Evolutionary conservation across 2,113 vertebrate genomes (phyloP).

Genomic region (Nannospalax galili): DNA sequence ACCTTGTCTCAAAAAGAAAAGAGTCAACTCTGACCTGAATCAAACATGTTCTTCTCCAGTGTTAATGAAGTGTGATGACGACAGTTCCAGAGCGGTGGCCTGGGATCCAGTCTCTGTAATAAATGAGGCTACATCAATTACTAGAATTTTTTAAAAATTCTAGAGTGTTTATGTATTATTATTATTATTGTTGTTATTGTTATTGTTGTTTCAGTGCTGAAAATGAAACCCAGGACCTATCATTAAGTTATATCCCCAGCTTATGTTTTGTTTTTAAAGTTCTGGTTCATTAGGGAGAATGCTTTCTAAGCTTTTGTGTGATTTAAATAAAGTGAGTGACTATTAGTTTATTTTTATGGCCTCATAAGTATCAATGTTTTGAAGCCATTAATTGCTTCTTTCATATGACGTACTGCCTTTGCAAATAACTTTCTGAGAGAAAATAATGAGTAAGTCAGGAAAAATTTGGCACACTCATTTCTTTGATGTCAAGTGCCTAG

Average conservation of each 20-base stretch:
- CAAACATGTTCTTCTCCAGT: neutral
- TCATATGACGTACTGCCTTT: neutral
- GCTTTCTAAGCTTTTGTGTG: conserved; percentile 4
- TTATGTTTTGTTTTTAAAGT: conserved; percentile 26
- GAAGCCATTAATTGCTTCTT: conserved; percentile 35
- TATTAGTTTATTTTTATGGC: conserved; percentile 26
- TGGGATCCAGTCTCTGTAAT: too few species aligned
- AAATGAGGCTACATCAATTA: too few species aligned
- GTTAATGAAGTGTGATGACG: neutral
- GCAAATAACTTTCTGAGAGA: neutral
- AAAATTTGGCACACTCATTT: neutral
- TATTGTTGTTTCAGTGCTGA: too few species aligned
- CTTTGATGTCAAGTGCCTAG: neutral
- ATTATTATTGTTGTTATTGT: too few species aligned
- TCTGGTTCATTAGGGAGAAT: conserved; percentile 23
- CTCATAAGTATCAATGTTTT: neutral
- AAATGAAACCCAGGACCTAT: too few species aligned
- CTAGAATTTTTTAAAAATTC: too few species aligned
- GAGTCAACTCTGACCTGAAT: neutral
- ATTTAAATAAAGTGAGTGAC: conserved; percentile 4
- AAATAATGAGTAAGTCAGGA: neutral
- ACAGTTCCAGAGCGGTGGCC: too few species aligned
- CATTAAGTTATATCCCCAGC: neutral
- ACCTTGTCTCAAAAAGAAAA: too few species aligned
- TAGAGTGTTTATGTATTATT: too few species aligned